Evolutionary conservation across 2,113 vertebrate genomes (phyloP), one percentile per base, ranked within the genome.

Genomic region (Isurus oxyrinchus): DNA sequence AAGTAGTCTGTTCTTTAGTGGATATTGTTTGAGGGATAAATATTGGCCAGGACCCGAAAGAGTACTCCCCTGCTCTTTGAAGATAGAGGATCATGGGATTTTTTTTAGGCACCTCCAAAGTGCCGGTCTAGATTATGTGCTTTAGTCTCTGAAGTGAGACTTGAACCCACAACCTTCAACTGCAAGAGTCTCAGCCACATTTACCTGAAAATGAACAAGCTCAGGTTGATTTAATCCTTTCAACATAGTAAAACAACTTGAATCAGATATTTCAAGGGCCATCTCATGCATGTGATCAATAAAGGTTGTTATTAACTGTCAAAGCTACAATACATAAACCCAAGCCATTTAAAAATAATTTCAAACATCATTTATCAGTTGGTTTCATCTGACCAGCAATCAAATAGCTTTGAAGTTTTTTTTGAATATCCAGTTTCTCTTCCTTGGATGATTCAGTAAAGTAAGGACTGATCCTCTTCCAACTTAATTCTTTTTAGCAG

Each of bases 261-360:
- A 91, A 59, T 90, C 55, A 57, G 49, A 27, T 59, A 35, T 59
- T 59, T 91, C 57, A 31, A 91, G 31, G 53, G 5, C 55, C 25
- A 59, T 53, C 55, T 31, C 94, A 49, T 67, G 61, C 61, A 95
- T 44, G 55, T 49, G 44, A 95, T 49, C 23, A 95, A 49, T 72
- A 14, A 25, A 95, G 25, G 3, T 91, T 35, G 53, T 57, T 91
- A 44, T 53, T 7, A 69, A 44, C 11, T 69, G 94, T 25, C 69
- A 67, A 94, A 23, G 87, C n/a, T 94, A 66, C 35, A 94, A 69
- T 69, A 49, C 66, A 67, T 95, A 53, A 91, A 95, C 44, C 23
- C 8, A 95, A 95, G 40, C 63, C 40, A 69, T 23, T 40, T 69
- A 27, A 95, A 49, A 95, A 49, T 72, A 69, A 5, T 67, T 69